phyloP scores from a whole-genome alignment of 2,888 invertebrate genomes.

The Parnassius mnemosyne region DNA sequence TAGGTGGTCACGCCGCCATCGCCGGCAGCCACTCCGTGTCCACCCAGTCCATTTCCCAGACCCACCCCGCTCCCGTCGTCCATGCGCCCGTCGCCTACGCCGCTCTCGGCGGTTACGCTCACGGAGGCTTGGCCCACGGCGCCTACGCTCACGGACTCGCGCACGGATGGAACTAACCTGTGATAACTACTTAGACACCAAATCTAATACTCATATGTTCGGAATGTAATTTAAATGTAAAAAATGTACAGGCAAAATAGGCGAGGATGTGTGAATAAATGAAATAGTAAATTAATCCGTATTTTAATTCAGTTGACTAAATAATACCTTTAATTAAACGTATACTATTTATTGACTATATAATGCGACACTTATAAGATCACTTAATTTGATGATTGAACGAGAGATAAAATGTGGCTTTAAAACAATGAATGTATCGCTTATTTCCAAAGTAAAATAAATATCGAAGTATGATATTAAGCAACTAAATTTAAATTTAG shows the following conservation, averaged over 20 bases:
- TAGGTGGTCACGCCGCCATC: slow-evolving; percentile 40
- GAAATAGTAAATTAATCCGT: slow-evolving; percentile 42
- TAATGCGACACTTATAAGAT: too few species aligned
- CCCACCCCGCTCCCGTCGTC: slow-evolving; percentile 60
- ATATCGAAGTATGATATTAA: neutral
- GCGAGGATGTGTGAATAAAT: slow-evolving; percentile 79
- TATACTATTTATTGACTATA: too few species aligned
- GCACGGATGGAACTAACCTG: slow-evolving; percentile 70
- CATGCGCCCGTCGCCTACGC: slow-evolving; percentile 50
- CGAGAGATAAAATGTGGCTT: too few species aligned
- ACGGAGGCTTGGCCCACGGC: slow-evolving; percentile 29
- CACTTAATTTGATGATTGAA: too few species aligned
- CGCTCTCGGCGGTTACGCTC: slow-evolving; percentile 37
- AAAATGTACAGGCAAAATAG: slow-evolving; percentile 61
- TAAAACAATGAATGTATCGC: too few species aligned
- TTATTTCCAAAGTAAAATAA: neutral
- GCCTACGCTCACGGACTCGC: slow-evolving; percentile 37
- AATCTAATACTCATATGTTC: slow-evolving; percentile 68
- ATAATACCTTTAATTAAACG: neutral
- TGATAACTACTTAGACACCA: slow-evolving; percentile 66
- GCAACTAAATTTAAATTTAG: neutral
- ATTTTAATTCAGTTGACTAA: slow-evolving; percentile 23
- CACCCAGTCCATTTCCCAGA: slow-evolving; percentile 62
- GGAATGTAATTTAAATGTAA: slow-evolving; percentile 68
- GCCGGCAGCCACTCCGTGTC: slow-evolving; percentile 55